Evolutionary conservation across 23 tunicate genomes (phyloP).

Genomic region (Styela clava): DNA sequence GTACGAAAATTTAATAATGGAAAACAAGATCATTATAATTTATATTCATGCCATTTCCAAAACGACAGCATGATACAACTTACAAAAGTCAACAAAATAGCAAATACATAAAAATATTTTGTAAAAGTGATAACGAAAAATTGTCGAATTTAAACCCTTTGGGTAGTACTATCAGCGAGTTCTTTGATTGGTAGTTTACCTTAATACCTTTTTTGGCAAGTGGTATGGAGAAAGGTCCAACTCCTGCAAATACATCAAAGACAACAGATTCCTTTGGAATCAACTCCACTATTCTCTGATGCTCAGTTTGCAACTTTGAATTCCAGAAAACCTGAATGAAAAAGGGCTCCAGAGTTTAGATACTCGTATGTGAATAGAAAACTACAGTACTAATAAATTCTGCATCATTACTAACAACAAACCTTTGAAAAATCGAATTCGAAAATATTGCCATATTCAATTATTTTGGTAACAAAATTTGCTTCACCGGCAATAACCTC

Average conservation of each 20-base stretch:
- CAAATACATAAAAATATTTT: too few relatives aligned
- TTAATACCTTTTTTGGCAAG: constrained; percentile 74
- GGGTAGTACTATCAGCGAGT: too few relatives aligned
- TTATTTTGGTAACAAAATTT: constrained; percentile 45
- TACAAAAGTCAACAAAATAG: too few relatives aligned
- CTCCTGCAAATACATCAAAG: constrained; percentile 84
- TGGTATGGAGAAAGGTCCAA: constrained; percentile 88
- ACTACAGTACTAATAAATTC: background rate
- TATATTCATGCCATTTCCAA: too few relatives aligned
- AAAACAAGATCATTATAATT: too few relatives aligned
- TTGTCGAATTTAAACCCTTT: too few relatives aligned
- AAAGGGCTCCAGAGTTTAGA: background rate
- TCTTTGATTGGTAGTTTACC: background rate
- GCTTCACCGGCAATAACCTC: constrained; percentile 76
- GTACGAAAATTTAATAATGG: too few relatives aligned
- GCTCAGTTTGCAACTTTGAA: constrained; percentile 58
- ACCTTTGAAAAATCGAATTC: constrained; percentile 90
- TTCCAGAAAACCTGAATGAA: constrained; percentile 87
- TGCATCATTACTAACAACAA: background rate
- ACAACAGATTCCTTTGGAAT: constrained; percentile 32
- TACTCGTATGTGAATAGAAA: too few relatives aligned
- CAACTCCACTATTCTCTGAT: constrained; percentile 25
- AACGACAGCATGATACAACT: too few relatives aligned
- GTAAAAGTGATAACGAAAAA: too few relatives aligned
- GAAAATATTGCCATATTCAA: constrained; percentile 46